These are phyloP conservation scores for Philereme transversata DNA, from an alignment of 2,888 invertebrate genomes.

Conservation along the genomic window DNA sequence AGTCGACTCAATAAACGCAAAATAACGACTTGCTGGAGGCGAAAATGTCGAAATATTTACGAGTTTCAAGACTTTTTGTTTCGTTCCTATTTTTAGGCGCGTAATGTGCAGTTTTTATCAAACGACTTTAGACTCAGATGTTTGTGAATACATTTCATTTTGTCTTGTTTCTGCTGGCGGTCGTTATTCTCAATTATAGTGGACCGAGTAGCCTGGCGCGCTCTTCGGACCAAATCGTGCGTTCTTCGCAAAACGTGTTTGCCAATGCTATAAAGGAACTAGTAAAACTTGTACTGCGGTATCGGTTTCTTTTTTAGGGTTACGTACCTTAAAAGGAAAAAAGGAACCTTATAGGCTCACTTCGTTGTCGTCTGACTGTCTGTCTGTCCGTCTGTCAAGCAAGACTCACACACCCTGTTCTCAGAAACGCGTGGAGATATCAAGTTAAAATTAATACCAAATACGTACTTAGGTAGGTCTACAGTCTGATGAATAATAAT, in stretches of 20 bases:
- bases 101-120: constrained; percentile 51
- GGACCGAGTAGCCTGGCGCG: constrained; percentile 51
- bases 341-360: too few relatives aligned
- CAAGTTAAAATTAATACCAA: too few relatives aligned
- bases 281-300: constrained; percentile 69
- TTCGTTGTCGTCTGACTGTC: too few relatives aligned
- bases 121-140: constrained; percentile 58
- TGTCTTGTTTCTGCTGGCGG: constrained; percentile 46
- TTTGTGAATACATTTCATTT: constrained; percentile 55
- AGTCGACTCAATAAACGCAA: constrained; percentile 70
- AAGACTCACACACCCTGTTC: too few relatives aligned
- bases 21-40: constrained; percentile 67
- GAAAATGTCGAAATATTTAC: constrained; percentile 76
- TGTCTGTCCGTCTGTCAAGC: too few relatives aligned
- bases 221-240: constrained; percentile 63
- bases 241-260: constrained; percentile 69
- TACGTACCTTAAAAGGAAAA: too few relatives aligned
- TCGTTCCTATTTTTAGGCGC: constrained; percentile 60
- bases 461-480: too few relatives aligned
- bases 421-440: too few relatives aligned
- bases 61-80: constrained; percentile 68
- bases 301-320: constrained; percentile 51
- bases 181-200: constrained; percentile 57
- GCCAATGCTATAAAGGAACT: constrained; percentile 69
- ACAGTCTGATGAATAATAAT: too few relatives aligned